A percentile compares a stretch with the other conserved stretches of the same genome.
phyloP scores from a whole-genome alignment of 2,888 invertebrate species.

The Mantis religiosa region DNA sequence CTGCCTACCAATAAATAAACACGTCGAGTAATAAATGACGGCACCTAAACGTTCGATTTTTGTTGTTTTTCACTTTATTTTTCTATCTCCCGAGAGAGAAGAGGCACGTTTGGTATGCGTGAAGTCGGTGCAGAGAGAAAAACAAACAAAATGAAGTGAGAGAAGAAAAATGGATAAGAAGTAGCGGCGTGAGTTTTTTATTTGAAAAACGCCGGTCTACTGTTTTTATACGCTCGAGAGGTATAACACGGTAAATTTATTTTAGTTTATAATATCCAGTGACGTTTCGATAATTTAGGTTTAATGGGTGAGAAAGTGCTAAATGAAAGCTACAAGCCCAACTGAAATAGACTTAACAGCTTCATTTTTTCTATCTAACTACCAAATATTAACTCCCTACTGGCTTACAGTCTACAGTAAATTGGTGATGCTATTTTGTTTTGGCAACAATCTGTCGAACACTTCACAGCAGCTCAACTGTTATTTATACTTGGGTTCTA shows the following conservation, averaged over 20 bases:
- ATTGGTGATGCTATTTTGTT: neutral
- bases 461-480: neutral
- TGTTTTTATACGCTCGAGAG: neutral
- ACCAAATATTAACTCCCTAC: no score
- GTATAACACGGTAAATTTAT: neutral
- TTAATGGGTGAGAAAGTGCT: neutral
- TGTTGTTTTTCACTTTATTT: neutral
- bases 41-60: neutral
- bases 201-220: neutral
- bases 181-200: neutral
- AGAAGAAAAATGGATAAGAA: neutral
- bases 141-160: neutral
- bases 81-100: neutral
- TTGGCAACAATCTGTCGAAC: neutral
- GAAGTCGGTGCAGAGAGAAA: neutral
- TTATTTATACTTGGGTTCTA: no score
- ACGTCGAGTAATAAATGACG: neutral
- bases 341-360: neutral
- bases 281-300: neutral
- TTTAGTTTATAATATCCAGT: neutral
- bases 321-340: neutral
- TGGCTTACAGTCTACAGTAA: neutral
- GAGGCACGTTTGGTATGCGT: neutral
- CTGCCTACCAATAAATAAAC: neutral
- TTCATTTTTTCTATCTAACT: neutral